A percentile compares a stretch with the other conserved stretches of the same genome.
Conservation (phyloP, 1,140 invertebrate genomes). For the Leptestheria dahalacensis region DNA sequence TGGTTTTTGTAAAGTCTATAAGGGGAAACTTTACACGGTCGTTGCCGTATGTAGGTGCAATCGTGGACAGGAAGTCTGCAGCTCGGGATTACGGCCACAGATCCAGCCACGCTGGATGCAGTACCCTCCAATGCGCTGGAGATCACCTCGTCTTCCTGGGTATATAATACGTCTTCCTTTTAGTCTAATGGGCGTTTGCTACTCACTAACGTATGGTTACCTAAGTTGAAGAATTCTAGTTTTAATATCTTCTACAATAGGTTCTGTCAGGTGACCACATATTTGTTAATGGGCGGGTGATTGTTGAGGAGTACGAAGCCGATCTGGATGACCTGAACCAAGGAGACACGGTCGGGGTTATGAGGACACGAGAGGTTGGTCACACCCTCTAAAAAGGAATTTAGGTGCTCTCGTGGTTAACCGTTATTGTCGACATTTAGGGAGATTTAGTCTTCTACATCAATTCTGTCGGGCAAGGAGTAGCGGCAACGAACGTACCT, state of each 20-base stretch:
- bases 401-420: background rate
- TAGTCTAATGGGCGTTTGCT: no score
- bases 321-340: constrained; percentile 68
- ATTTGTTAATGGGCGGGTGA: constrained; percentile 59
- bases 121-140: constrained; percentile 69
- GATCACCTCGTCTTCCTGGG: constrained; percentile 67
- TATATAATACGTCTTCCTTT: no score
- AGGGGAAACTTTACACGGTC: constrained; percentile 10
- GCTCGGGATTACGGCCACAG: constrained; percentile 72
- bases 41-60: constrained; percentile 36
- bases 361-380: constrained; percentile 54
- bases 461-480: constrained; percentile 73
- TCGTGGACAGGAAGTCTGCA: constrained; percentile 83
- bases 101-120: constrained; percentile 57
- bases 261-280: constrained; percentile 72
- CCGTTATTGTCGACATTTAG: constrained; percentile 29
- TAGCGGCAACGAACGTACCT: constrained; percentile 63
- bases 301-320: constrained; percentile 67
- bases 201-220: no score
- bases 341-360: constrained; percentile 68
- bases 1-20: constrained; percentile 12
- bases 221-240: constrained; percentile 13
- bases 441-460: constrained; percentile 76
- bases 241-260: constrained; percentile 27
- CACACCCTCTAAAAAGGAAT: background rate